These are phyloP conservation scores for Ploceus nigricollis DNA, from an alignment of 2,113 vertebrate genomes.

Conservation along the genomic window DNA sequence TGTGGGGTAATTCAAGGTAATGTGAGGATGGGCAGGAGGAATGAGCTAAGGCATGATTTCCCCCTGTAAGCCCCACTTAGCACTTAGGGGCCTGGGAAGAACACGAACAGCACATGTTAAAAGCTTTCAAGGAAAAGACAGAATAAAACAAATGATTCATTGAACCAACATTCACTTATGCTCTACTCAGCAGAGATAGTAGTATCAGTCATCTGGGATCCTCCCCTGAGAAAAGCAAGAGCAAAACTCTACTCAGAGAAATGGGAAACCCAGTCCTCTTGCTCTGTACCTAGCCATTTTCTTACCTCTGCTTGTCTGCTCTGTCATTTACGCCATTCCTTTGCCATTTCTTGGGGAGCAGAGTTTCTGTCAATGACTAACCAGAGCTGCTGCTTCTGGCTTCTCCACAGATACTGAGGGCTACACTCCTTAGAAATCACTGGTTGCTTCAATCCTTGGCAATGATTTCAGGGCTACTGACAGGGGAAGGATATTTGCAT, in stretches of 20 bases:
- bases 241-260: background rate
- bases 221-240: background rate
- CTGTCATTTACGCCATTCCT: conserved; percentile 3
- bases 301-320: conserved; percentile 23
- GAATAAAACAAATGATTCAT: background rate
- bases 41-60: background rate
- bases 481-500: background rate
- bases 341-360: background rate
- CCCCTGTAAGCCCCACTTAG: background rate
- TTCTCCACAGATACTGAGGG: background rate
- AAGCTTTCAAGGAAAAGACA: background rate
- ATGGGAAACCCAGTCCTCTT: background rate
- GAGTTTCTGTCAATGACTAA: background rate
- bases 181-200: background rate
- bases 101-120: background rate
- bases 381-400: background rate
- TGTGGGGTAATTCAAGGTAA: background rate
- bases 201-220: background rate
- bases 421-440: background rate
- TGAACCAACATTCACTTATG: background rate
- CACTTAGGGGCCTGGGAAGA: background rate
- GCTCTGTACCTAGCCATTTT: background rate
- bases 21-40: background rate
- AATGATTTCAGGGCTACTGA: background rate
- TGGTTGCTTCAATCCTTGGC: background rate